These are phyloP conservation scores for Peribatodes rhomboidaria DNA, from an alignment of 2,888 invertebrate species.

Conservation along the genomic window DNA sequence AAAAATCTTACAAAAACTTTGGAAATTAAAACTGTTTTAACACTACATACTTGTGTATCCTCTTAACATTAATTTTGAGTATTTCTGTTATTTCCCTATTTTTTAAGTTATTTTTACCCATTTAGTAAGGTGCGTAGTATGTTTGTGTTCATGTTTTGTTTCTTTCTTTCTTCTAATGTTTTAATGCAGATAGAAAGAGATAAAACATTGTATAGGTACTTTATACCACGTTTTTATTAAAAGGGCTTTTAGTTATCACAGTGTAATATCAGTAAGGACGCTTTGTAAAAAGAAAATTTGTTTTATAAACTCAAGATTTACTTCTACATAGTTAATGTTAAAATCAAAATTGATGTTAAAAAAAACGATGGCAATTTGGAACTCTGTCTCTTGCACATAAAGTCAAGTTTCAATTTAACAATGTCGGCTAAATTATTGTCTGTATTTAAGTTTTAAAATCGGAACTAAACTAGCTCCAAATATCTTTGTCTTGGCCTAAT, in stretches of 20 bases:
- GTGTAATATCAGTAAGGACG: conserved; percentile 22
- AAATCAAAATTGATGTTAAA: too few species aligned
- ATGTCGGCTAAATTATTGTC: too few species aligned
- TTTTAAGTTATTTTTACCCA: neutral
- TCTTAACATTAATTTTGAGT: conserved; percentile 53
- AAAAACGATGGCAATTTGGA: neutral
- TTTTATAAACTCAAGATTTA: neutral
- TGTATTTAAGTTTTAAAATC: too few species aligned
- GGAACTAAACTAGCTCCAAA: too few species aligned
- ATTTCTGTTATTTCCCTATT: conserved; percentile 46
- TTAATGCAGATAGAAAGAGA: conserved; percentile 3
- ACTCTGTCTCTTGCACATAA: neutral
- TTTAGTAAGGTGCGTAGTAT: neutral
- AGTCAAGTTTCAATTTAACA: neutral
- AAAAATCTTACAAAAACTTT: conserved; percentile 48
- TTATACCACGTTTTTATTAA: conserved; percentile 6
- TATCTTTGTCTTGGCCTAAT: too few species aligned
- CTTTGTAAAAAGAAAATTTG: conserved; percentile 1
- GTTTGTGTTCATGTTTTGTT: neutral
- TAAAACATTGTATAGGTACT: neutral
- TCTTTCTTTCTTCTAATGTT: neutral
- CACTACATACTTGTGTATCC: conserved; percentile 81
- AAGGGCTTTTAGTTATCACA: conserved; percentile 3
- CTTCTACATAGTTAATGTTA: neutral
- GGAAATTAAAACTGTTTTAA: conserved; percentile 46